Evolutionary conservation across 2,113 vertebrate species (phyloP), one percentile per base, ranked within the genome.

Genomic region (Callocephalon fimbriatum): DNA sequence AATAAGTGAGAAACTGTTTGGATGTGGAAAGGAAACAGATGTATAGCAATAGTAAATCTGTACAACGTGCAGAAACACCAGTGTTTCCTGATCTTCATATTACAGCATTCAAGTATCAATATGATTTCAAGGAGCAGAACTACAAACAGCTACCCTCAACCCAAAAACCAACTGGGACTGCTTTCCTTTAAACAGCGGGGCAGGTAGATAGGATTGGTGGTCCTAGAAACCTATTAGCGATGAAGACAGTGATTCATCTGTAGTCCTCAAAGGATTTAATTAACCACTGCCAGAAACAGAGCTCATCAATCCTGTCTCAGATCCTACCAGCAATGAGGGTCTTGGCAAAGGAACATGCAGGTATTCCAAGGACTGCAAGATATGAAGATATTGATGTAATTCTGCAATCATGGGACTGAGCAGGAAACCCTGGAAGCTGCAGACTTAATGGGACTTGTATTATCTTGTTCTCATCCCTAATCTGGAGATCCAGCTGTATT

Each of bases 1-100:
- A 27, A 76, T 53, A 45, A 75, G 42, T 1, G 85, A 86, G 58
- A 89, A 90, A 66, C 32, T 37, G 4, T 77, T 67, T 6, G 2
- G 25, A 3, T 51, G 40, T 48, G 81, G 89, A 38, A 98, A 44
- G 27, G 97, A 98, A 95, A 98, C 95, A 0, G 87, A 97, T 2
- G 71, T 98, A 2, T 98, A 98, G 88, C 2, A 1, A 9, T 7
- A 67, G 59, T 12, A 45, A 45, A 42, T 2, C 17, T 20, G 25
- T 20, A 5, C 70, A 10, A 12, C 0, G 13, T 20, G 71, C 83
- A 86, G 58, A 44, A 48, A n/a, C 35, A 12, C 6, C 14, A 5
- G 56, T 44, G 13, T 1, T 32, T 20, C n/a, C 53, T 17, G 15
- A 1, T 19, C 7, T 15, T 56, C 25, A 3, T 6, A 2, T 8